Evolutionary conservation across 1,140 invertebrate genomes (phyloP).

Genomic region (Oedothorax gibbosus): DNA sequence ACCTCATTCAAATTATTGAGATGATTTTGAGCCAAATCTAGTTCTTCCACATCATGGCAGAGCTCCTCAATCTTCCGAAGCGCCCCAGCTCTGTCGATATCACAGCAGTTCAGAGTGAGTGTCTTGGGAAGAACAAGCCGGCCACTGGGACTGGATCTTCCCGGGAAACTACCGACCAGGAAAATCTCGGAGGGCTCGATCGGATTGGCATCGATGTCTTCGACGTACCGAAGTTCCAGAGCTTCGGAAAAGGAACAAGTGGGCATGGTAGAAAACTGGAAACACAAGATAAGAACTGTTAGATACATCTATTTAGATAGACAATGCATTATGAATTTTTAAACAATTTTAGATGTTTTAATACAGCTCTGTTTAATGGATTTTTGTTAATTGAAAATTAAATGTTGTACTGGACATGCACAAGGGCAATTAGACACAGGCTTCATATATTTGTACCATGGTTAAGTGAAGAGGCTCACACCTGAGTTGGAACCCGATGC

Average conservation of each 20-base stretch:
- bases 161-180: slow-evolving; percentile 59
- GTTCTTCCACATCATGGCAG: slow-evolving; percentile 86
- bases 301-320: not conserved
- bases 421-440: too few relatives aligned
- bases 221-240: slow-evolving; percentile 54
- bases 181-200: slow-evolving; percentile 58
- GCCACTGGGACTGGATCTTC: slow-evolving; percentile 58
- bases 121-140: slow-evolving; percentile 62
- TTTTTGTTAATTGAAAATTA: too few relatives aligned
- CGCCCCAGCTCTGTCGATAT: slow-evolving; percentile 62
- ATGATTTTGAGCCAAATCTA: slow-evolving; percentile 91
- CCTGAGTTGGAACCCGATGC: too few relatives aligned
- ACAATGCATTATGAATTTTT: too few relatives aligned
- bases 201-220: slow-evolving; percentile 45
- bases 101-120: slow-evolving; percentile 62
- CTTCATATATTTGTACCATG: too few relatives aligned
- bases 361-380: too few relatives aligned
- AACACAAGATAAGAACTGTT: not conserved
- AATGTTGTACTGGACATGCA: too few relatives aligned
- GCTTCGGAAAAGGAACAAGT: slow-evolving; percentile 61
- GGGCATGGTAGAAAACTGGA: slow-evolving; percentile 51
- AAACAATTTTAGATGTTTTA: too few relatives aligned
- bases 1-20: slow-evolving; percentile 87
- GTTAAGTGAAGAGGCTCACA: too few relatives aligned
- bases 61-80: slow-evolving; percentile 75